A percentile compares a stretch with the other conserved stretches of the same genome.
phyloP scores from a whole-genome alignment of 1,140 invertebrate species.

The Drosophila bifasciata region DNA sequence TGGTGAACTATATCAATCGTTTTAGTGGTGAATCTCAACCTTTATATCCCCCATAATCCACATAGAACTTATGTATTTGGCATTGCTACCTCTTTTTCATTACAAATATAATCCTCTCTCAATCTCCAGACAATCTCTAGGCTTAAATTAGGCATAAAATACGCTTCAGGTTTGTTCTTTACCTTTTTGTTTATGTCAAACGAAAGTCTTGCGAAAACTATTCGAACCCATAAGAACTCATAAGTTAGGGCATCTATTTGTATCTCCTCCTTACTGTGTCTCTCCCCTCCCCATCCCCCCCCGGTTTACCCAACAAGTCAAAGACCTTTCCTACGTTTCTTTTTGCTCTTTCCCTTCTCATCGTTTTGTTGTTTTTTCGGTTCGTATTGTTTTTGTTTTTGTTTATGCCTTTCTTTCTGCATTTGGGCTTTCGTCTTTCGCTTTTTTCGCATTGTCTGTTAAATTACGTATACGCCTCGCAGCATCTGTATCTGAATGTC shows the following conservation, averaged over 20 bases:
- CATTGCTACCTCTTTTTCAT: no score
- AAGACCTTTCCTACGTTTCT: conserved; percentile 66
- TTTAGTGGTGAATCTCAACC: no score
- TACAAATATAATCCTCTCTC: no score
- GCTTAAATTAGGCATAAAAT: no score
- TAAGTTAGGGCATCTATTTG: conserved; percentile 27
- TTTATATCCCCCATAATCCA: no score
- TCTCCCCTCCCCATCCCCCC: no score
- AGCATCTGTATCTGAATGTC: conserved; percentile 36
- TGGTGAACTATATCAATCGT: no score
- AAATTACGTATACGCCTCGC: conserved; percentile 79
- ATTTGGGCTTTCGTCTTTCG: conserved; percentile 40
- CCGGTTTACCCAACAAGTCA: conserved; percentile 47
- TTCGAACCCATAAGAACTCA: not conserved
- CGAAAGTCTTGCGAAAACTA: conserved; percentile 22
- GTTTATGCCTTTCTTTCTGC: conserved; percentile 43
- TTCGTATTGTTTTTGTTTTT: conserved; percentile 31
- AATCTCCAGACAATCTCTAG: no score
- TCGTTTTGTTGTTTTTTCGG: conserved; percentile 25
- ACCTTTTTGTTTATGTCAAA: no score
- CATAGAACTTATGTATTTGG: no score
- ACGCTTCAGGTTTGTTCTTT: no score
- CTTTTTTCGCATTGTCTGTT: conserved; percentile 68
- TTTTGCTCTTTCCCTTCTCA: not conserved
- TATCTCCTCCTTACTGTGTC: not conserved